A percentile compares a stretch with the other conserved stretches of the same genome.
phyloP scores from a whole-genome alignment of 2,888 invertebrate species.

The Spodoptera littoralis region DNA sequence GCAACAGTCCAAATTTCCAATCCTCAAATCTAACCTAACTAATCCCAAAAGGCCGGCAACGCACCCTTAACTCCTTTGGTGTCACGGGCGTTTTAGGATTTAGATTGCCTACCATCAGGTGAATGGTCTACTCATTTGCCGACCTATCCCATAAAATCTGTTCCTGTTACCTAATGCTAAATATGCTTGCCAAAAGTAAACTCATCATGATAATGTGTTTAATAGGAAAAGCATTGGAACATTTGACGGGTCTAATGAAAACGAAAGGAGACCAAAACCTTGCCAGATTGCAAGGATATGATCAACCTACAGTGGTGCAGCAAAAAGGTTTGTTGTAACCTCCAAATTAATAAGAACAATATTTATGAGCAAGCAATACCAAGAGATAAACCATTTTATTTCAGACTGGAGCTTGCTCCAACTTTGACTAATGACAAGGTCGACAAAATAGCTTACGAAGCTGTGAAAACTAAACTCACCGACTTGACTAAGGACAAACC shows the following conservation, averaged over 20 bases:
- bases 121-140: too few relatives aligned
- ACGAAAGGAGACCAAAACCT: constrained; percentile 66
- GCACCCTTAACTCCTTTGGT: too few relatives aligned
- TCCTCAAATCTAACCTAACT: too few relatives aligned
- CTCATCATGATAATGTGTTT: background rate
- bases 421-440: constrained; percentile 67
- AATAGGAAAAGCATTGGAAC: constrained; percentile 70
- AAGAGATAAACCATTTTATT: constrained; percentile 12
- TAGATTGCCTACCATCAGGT: too few relatives aligned
- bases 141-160: too few relatives aligned
- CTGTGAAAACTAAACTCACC: constrained; percentile 68
- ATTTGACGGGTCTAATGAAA: constrained; percentile 71
- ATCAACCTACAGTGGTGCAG: constrained; percentile 71
- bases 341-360: too few relatives aligned
- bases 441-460: constrained; percentile 67
- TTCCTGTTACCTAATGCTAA: background rate
- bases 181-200: background rate
- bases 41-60: too few relatives aligned
- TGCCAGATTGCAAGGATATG: constrained; percentile 72
- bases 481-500: constrained; percentile 62
- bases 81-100: too few relatives aligned
- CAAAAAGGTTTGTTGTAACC: constrained; percentile 64
- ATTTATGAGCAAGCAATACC: too few relatives aligned
- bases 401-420: constrained; percentile 66
- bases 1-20: too few relatives aligned